phyloP scores from a whole-genome alignment of 2,797 vertebrate species.

The Xenops minutus region DNA sequence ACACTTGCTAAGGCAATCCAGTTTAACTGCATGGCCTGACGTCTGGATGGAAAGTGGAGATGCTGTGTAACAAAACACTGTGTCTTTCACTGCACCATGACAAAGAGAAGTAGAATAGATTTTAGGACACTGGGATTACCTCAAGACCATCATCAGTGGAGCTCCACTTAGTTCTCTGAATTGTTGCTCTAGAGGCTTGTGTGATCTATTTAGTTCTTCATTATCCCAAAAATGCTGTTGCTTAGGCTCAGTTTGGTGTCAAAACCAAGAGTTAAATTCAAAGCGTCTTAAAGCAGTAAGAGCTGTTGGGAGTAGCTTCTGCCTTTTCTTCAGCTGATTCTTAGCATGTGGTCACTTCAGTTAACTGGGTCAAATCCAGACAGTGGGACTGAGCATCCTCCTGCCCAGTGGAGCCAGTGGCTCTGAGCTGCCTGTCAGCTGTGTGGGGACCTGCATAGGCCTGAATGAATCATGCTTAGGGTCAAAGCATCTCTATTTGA shows the following conservation, averaged over 20 bases:
- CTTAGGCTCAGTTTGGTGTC: not conserved
- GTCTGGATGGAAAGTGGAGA: not conserved
- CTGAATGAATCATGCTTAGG: not conserved
- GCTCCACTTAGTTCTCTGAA: not conserved
- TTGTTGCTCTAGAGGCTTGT: not conserved
- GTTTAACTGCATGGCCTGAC: not conserved
- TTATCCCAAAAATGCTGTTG: not conserved
- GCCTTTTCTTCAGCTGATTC: not conserved
- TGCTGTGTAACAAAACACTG: not conserved
- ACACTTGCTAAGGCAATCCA: not conserved
- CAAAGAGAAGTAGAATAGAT: not conserved
- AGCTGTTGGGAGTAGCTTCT: not conserved
- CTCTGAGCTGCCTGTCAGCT: not conserved
- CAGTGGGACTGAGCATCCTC: not conserved
- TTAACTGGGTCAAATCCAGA: not conserved
- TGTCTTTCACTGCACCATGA: not conserved
- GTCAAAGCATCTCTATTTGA: not conserved
- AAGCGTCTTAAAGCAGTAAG: not conserved
- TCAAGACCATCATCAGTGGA: not conserved
- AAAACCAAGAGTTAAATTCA: not conserved
- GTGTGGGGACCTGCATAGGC: not conserved
- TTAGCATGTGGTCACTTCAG: not conserved
- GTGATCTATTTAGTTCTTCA: not conserved
- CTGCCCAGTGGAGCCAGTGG: not conserved
- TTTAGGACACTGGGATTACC: not conserved